phyloP scores from a whole-genome alignment of 2,113 vertebrate species.

The Cyprinodon variegatus region DNA sequence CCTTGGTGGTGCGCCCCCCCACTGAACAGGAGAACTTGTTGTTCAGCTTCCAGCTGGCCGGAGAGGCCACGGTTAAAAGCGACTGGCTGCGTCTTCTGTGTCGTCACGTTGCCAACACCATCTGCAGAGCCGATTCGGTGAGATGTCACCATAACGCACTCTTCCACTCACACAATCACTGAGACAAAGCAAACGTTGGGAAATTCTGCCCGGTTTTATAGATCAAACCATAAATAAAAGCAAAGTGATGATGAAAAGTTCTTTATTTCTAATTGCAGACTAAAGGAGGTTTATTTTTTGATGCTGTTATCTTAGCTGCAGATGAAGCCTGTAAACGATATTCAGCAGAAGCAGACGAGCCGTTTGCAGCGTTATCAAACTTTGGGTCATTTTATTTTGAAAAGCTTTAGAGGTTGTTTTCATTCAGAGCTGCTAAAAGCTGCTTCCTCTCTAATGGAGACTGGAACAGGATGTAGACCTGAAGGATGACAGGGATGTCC shows the following conservation, averaged over 20 bases:
- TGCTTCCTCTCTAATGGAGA: too few relatives aligned
- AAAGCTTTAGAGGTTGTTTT: neutral
- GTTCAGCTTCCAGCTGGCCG: conserved; percentile 93
- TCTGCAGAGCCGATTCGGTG: conserved; percentile 95
- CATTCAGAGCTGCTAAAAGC: neutral
- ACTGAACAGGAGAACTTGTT: conserved; percentile 94
- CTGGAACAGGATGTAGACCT: neutral
- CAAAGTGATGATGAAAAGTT: too few relatives aligned
- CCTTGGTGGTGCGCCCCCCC: conserved; percentile 92
- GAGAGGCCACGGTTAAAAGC: conserved; percentile 89
- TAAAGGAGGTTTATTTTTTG: too few relatives aligned
- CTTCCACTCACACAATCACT: conserved; percentile 7
- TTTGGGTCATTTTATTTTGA: too few relatives aligned
- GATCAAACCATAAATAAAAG: neutral
- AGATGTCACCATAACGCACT: conserved; percentile 65
- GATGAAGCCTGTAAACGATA: neutral
- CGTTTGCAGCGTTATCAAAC: too few relatives aligned
- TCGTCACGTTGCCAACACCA: conserved; percentile 96
- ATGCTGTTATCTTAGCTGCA: neutral
- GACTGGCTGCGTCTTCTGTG: conserved; percentile 90
- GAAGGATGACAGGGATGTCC: neutral
- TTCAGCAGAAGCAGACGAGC: neutral
- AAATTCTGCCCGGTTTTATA: neutral
- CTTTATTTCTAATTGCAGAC: too few relatives aligned
- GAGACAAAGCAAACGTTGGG: neutral